phyloP scores from a whole-genome alignment of 1,140 invertebrate species.

The Augochlora pura region DNA sequence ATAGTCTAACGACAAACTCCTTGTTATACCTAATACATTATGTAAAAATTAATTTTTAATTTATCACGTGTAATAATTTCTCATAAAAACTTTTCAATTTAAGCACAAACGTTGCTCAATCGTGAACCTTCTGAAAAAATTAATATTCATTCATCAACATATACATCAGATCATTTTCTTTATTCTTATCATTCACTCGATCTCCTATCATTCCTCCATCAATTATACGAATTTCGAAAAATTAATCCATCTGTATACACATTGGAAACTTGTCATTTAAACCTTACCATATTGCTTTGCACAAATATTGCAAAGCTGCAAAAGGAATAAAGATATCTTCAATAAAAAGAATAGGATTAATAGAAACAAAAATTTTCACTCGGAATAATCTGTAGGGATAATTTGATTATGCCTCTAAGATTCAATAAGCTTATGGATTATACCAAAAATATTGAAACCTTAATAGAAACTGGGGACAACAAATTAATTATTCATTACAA shows the following conservation, averaged over 20 bases:
- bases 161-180: not conserved
- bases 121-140: not conserved
- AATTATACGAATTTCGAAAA: constrained; percentile 16
- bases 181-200: constrained; percentile 22
- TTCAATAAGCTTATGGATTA: not conserved
- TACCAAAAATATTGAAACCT: constrained; percentile 13
- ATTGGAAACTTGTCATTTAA: constrained; percentile 48
- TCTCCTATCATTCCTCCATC: constrained; percentile 3
- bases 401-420: constrained; percentile 34
- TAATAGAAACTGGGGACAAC: constrained; percentile 11
- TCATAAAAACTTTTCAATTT: constrained; percentile 40
- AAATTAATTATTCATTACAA: constrained; percentile 7
- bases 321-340: constrained; percentile 44
- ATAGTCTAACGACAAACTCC: not conserved
- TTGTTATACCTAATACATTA: constrained; percentile 1
- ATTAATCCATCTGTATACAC: constrained; percentile 34
- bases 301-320: constrained; percentile 39
- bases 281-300: constrained; percentile 31
- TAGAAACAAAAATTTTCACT: constrained; percentile 40
- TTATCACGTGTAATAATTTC: constrained; percentile 14
- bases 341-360: constrained; percentile 50
- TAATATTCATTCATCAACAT: constrained; percentile 3
- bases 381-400: constrained; percentile 6
- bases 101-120: constrained; percentile 34
- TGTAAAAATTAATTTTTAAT: constrained; percentile 46